Evolutionary conservation across 2,888 invertebrate species (phyloP).

Genomic region (Oscheius myriophilus): DNA sequence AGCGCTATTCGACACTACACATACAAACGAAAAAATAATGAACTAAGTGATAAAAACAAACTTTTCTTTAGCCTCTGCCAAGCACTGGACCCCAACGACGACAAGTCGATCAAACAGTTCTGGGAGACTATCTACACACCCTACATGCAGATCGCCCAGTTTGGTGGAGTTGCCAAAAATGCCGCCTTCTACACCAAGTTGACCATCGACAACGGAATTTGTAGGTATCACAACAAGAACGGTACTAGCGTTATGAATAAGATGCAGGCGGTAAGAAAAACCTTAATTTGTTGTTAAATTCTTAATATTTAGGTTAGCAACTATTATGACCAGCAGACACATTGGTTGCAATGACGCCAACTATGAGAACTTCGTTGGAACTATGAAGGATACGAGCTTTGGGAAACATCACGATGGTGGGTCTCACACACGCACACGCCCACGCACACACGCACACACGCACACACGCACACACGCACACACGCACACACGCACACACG

Average conservation of each 20-base stretch:
- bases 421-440: too few relatives aligned
- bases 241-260: slow-evolving; percentile 30
- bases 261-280: slow-evolving; percentile 33
- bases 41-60: too few relatives aligned
- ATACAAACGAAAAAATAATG: too few relatives aligned
- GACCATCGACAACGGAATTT: slow-evolving; percentile 45
- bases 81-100: slow-evolving; percentile 35
- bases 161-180: slow-evolving; percentile 77
- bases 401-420: slow-evolving; percentile 20
- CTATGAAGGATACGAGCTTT: slow-evolving; percentile 41
- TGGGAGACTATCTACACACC: slow-evolving; percentile 84
- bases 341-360: slow-evolving; percentile 49
- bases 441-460: too few relatives aligned
- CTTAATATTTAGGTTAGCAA: slow-evolving; percentile 24
- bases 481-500: too few relatives aligned
- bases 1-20: too few relatives aligned
- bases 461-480: background rate
- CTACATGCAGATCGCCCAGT: slow-evolving; percentile 90
- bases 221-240: slow-evolving; percentile 38
- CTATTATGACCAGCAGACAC: slow-evolving; percentile 42
- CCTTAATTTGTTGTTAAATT: slow-evolving; percentile 3
- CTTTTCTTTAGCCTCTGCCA: slow-evolving; percentile 50
- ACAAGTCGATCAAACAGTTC: slow-evolving; percentile 77
- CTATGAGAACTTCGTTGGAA: slow-evolving; percentile 45
- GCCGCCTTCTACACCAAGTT: slow-evolving; percentile 30